Evolutionary conservation across 2,113 vertebrate genomes (phyloP).

Genomic region (Xiphophorus couchianus): DNA sequence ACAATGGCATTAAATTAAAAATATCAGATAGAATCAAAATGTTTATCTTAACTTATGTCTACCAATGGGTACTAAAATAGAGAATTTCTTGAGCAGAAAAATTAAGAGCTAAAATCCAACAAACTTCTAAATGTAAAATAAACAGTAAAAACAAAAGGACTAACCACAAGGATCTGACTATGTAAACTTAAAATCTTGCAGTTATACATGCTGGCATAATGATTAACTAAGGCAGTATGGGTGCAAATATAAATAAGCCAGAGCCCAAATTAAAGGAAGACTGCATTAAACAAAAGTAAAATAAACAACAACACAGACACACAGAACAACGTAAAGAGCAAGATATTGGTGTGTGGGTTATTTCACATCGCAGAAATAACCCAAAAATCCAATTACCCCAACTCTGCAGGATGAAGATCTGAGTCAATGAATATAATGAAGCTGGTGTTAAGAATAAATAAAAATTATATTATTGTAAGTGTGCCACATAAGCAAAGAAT

Average conservation of each 20-base stretch:
- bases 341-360: not conserved
- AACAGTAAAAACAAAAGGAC: not conserved
- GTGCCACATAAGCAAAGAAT: constrained; percentile 11
- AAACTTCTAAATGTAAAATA: not conserved
- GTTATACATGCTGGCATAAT: not conserved
- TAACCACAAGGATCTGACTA: not conserved
- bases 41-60: not conserved
- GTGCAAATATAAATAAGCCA: not conserved
- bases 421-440: not conserved
- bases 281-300: not conserved
- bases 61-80: not conserved
- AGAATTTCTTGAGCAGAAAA: not conserved
- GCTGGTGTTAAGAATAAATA: not conserved
- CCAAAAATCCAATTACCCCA: not conserved
- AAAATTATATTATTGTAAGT: constrained; percentile 18
- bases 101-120: not conserved
- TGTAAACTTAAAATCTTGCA: not conserved
- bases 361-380: not conserved
- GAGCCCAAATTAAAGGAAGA: not conserved
- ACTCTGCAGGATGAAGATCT: not conserved
- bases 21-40: not conserved
- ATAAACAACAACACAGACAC: not conserved
- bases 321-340: not conserved
- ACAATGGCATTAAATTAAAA: not conserved
- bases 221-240: not conserved